A percentile compares a stretch with the other conserved stretches of the same genome.
phyloP scores from a whole-genome alignment of 2,797 vertebrate species.

The Phylloscopus collybita region DNA sequence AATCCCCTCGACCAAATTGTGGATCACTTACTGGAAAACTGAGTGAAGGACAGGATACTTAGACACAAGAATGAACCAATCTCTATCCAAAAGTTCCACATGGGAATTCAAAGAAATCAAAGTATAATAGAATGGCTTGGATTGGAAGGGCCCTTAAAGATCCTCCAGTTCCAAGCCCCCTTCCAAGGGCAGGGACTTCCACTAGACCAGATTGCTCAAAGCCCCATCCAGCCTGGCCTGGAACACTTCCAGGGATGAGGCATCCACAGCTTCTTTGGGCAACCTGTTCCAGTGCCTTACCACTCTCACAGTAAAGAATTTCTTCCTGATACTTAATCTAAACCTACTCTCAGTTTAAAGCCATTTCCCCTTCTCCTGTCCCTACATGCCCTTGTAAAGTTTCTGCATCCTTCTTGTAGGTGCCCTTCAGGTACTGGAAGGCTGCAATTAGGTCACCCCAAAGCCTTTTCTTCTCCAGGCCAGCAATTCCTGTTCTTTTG shows the following conservation, averaged over 20 bases:
- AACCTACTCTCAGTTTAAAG: neutral
- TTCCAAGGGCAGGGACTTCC: neutral
- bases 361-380: neutral
- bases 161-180: neutral
- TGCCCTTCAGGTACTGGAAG: neutral
- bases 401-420: neutral
- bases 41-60: neutral
- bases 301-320: neutral
- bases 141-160: neutral
- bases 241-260: neutral
- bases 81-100: neutral
- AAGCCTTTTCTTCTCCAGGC: neutral
- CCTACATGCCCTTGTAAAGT: neutral
- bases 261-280: neutral
- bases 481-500: neutral
- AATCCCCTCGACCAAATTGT: fast-evolving
- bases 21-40: neutral
- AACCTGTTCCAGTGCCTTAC: neutral
- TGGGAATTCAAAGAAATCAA: neutral
- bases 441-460: neutral
- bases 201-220: neutral
- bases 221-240: neutral
- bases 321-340: neutral
- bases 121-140: neutral
- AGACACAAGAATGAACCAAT: neutral